A percentile compares a stretch with the other conserved stretches of the same genome.
phyloP scores from a whole-genome alignment of 2,888 invertebrate species.

The Netelia melanura region DNA sequence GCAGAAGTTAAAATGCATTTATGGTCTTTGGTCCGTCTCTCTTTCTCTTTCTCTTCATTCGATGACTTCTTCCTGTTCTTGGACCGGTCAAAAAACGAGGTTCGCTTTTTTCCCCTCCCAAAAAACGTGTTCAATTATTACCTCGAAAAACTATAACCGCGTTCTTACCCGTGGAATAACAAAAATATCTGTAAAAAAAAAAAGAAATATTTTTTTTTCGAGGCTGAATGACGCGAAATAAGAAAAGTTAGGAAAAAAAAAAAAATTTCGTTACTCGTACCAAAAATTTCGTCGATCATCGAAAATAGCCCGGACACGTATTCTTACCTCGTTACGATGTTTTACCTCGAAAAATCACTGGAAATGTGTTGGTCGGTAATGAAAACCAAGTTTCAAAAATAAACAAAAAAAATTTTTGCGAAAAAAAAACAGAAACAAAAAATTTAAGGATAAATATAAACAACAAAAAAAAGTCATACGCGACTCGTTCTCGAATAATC shows the following conservation, averaged over 20 bases:
- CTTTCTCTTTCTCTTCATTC: not conserved
- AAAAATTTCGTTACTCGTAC: not conserved
- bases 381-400: not conserved
- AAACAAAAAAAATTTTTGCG: not conserved
- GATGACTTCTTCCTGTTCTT: constrained; percentile 20
- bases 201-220: not conserved
- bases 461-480: not conserved
- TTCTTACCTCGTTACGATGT: constrained; percentile 51
- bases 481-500: not conserved
- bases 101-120: constrained; percentile 47
- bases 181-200: constrained; percentile 5
- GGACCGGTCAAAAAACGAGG: constrained; percentile 39
- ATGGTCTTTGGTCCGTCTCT: constrained; percentile 46
- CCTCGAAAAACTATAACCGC: constrained; percentile 49
- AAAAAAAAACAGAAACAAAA: not conserved
- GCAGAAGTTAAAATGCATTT: constrained; percentile 61
- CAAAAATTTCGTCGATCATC: constrained; percentile 13
- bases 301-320: not conserved
- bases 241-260: not conserved
- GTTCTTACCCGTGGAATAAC: constrained; percentile 1
- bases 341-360: constrained; percentile 22
- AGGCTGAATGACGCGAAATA: not conserved
- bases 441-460: not conserved
- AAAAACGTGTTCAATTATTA: constrained; percentile 41
- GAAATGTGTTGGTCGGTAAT: not conserved